Evolutionary conservation across 2,797 vertebrate species (phyloP), one percentile per base, ranked within the genome.

Genomic region (Eupleurogrammus muticus): DNA sequence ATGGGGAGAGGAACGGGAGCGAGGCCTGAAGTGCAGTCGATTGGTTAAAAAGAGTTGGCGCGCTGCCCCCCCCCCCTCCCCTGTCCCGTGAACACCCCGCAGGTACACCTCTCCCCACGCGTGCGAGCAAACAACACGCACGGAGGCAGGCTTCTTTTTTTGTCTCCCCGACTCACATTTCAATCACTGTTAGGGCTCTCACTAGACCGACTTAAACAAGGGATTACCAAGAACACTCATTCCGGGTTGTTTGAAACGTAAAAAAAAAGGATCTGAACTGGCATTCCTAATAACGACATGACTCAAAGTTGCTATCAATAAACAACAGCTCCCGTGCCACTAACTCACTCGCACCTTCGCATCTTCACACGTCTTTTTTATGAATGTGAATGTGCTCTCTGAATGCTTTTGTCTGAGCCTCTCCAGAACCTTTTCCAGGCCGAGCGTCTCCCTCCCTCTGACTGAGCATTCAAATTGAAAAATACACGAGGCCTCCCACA

Each of bases 401-500:
- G 17, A 65, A 47, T 70, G 72, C 68, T 77, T 77, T 72, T 79
- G 59, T 77, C 56, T 80, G 62, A 17, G 9, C 74, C 66, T 75
- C 64, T 50, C 77, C 70, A 81, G 74, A 73, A 82, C 80, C 74
- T 80, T 84, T 80, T 84, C 63, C 77, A 70, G 61, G 73, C 76
- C 19, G 36, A 77, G 72, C 76, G 49, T 77, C 73, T 89, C 79
- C 65, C 66, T 74, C 79, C 65, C 66, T 74, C 79, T 71, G 81
- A 73, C 77, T 75, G 66, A 80, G 75, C 72, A 71, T 63, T 82
- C 75, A 73, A 84, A 81, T 70, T 77, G 87, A 88, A 90, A 73
- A 90, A 73, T 56, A 66, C 69, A 72, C 51, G 54, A 65, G 81
- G 82, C 92, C 90, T 90, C 91, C 90, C 90, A 92, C 76, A 88